Evolutionary conservation across 2,888 invertebrate genomes (phyloP).

Genomic region (Tridacna crocea): DNA sequence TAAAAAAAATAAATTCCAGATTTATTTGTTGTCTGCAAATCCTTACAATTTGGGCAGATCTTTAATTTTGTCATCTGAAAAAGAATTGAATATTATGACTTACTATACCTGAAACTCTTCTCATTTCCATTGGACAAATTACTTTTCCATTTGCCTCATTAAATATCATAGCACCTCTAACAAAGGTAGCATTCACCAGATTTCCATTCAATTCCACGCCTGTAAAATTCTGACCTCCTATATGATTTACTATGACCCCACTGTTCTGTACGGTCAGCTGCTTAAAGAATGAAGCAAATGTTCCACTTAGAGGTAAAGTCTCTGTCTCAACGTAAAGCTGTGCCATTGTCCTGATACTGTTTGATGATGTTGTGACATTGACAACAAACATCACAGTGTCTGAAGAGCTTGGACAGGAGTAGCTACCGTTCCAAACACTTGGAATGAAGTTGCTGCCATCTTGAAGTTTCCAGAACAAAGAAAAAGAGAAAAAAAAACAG

Average conservation of each 20-base stretch:
- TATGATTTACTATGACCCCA: slow-evolving; percentile 18
- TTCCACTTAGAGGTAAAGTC: slow-evolving; percentile 38
- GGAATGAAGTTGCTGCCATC: slow-evolving; percentile 49
- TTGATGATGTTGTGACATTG: slow-evolving; percentile 50
- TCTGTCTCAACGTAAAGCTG: slow-evolving; percentile 36
- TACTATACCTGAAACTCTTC: slow-evolving; percentile 46
- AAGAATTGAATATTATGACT: no score
- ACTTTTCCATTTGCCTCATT: slow-evolving; percentile 28
- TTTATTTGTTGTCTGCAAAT: no score
- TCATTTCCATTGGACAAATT: slow-evolving; percentile 50
- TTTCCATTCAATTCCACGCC: slow-evolving; percentile 48
- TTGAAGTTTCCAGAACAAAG: neutral
- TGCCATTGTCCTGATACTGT: slow-evolving; percentile 40
- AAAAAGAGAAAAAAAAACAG: neutral
- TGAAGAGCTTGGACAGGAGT: slow-evolving; percentile 45
- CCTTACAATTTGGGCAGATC: no score
- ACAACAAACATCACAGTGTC: slow-evolving; percentile 34
- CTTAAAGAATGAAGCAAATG: slow-evolving; percentile 41
- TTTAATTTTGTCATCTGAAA: no score
- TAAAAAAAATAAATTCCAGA: no score
- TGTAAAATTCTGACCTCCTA: slow-evolving; percentile 54
- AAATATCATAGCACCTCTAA: slow-evolving; percentile 49
- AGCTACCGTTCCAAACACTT: slow-evolving; percentile 67
- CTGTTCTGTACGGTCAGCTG: slow-evolving; percentile 45
- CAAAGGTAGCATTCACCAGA: slow-evolving; percentile 30